Evolutionary conservation across 2,888 invertebrate genomes (phyloP).

Genomic region (Miltochrista miniata): DNA sequence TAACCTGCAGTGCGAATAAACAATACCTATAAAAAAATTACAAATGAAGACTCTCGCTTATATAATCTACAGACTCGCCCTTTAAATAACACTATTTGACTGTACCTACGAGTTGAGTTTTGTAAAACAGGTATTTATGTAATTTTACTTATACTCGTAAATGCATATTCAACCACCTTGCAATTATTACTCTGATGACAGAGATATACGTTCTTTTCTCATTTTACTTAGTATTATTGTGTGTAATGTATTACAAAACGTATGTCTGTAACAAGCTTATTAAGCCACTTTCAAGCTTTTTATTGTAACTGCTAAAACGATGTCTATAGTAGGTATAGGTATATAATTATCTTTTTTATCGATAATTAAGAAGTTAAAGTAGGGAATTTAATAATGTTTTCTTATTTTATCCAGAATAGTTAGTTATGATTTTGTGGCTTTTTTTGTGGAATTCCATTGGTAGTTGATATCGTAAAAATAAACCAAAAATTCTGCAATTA

Average conservation of each 20-base stretch:
- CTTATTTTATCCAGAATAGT: too few species aligned
- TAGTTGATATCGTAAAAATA: too few species aligned
- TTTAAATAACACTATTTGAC: slow-evolving; percentile 29
- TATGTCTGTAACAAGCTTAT: background rate
- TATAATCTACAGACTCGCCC: slow-evolving; percentile 35
- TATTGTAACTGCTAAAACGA: too few species aligned
- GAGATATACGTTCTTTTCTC: slow-evolving; percentile 8
- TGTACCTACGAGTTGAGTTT: slow-evolving; percentile 20
- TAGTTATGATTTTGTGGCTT: too few species aligned
- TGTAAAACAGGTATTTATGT: slow-evolving; percentile 14
- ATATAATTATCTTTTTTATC: background rate
- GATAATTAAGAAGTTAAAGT: background rate
- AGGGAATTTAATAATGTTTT: background rate
- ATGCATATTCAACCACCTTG: slow-evolving; percentile 11
- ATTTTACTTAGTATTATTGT: background rate
- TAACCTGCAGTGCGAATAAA: too few species aligned
- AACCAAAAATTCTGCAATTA: too few species aligned
- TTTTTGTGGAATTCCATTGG: too few species aligned
- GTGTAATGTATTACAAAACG: background rate
- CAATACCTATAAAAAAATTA: too few species aligned
- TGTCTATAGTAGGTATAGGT: too few species aligned
- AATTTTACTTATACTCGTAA: too few species aligned
- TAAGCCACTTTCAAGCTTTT: background rate
- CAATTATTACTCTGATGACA: slow-evolving; percentile 16
- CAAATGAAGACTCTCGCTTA: slow-evolving; percentile 15